Percentiles rank a stretch among this genome's conserved stretches.
phyloP scores from a whole-genome alignment of 2,797 vertebrate species.

The Pelochelys cantorii region DNA sequence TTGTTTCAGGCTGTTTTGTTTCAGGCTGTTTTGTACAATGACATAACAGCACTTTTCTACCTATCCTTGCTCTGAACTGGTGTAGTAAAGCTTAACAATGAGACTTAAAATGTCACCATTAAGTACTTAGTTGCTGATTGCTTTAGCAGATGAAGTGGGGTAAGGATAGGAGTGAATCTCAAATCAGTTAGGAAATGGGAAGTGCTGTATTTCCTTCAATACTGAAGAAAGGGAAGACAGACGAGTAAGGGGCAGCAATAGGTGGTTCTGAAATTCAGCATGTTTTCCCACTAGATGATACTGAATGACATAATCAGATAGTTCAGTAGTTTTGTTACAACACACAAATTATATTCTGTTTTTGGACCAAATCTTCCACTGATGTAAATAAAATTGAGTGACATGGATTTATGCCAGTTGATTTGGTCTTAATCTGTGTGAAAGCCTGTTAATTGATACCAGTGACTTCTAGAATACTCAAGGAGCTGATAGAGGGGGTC shows the following conservation, averaged over 20 bases:
- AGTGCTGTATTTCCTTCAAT: neutral
- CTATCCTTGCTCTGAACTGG: neutral
- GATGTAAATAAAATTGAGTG: neutral
- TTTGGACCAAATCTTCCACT: neutral
- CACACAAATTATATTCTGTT: neutral
- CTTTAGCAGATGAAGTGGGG: neutral
- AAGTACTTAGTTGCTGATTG: neutral
- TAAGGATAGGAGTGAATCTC: neutral
- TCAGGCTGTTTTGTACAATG: neutral
- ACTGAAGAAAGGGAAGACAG: neutral
- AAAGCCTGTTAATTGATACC: neutral
- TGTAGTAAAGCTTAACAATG: too few species aligned
- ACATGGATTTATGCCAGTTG: neutral
- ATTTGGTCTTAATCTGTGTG: neutral
- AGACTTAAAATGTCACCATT: neutral
- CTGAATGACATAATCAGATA: neutral
- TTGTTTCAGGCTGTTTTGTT: too few species aligned
- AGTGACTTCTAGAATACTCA: neutral
- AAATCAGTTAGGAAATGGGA: neutral
- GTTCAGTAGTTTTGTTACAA: neutral
- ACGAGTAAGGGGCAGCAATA: neutral
- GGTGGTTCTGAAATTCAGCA: neutral
- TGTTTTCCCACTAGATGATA: neutral
- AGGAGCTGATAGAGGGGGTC: too few species aligned
- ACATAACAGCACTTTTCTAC: neutral